phyloP scores from a whole-genome alignment of 2,888 invertebrate genomes.

The Nephrotoma appendiculata region DNA sequence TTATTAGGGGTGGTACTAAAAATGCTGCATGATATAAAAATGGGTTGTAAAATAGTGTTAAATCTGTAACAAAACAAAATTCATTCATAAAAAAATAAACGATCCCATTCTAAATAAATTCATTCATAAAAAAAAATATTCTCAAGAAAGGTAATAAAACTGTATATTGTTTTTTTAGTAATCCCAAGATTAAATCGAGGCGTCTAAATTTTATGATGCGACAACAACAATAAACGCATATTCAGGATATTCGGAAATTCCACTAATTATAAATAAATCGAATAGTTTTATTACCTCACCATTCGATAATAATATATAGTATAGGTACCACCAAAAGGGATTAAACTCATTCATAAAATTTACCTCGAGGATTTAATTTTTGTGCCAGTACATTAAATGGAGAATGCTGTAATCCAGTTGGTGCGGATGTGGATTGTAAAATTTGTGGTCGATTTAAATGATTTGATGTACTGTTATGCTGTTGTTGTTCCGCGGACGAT shows the following conservation, averaged over 20 bases:
- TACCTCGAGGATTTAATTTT: slow-evolving; percentile 27
- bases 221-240: not conserved
- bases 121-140: not conserved
- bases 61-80: slow-evolving; percentile 12
- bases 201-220: not conserved
- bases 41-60: slow-evolving; percentile 30
- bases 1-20: slow-evolving; percentile 30
- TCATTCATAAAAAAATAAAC: not conserved
- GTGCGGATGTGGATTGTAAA: slow-evolving; percentile 18
- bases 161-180: not conserved
- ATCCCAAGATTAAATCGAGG: not conserved
- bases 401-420: slow-evolving; percentile 31
- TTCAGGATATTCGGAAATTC: not conserved
- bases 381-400: slow-evolving; percentile 32
- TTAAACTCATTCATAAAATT: slow-evolving; percentile 11
- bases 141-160: not conserved
- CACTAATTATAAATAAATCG: not conserved
- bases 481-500: slow-evolving; percentile 21
- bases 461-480: slow-evolving; percentile 8
- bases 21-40: slow-evolving; percentile 30
- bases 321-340: not conserved
- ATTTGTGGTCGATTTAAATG: slow-evolving; percentile 14
- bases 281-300: not conserved
- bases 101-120: not conserved
- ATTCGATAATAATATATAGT: not conserved